phyloP scores from a whole-genome alignment of 2,113 vertebrate genomes.

The Scopus umbretta region DNA sequence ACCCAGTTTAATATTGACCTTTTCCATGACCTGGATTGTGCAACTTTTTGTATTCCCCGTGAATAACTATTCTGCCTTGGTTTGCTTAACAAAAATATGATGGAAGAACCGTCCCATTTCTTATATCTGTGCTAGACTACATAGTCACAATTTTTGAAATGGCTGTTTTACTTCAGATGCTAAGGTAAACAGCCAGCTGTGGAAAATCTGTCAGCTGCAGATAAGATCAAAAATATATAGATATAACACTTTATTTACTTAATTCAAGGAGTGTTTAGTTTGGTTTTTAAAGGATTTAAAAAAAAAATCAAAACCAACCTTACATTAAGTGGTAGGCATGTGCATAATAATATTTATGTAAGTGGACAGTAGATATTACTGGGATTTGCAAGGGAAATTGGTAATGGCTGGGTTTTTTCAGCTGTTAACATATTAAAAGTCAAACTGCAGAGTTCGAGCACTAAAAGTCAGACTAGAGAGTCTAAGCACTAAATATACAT shows the following conservation, averaged over 20 bases:
- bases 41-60: background rate
- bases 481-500: background rate
- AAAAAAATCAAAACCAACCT: rapidly evolving
- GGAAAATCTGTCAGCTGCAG: background rate
- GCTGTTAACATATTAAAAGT: background rate
- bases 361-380: background rate
- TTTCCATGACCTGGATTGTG: background rate
- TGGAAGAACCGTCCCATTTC: background rate
- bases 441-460: background rate
- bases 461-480: background rate
- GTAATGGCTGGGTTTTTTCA: background rate
- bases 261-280: background rate
- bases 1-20: background rate
- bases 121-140: background rate
- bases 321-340: background rate
- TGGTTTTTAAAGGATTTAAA: background rate
- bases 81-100: background rate
- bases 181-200: background rate
- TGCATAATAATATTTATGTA: background rate
- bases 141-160: background rate
- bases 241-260: background rate
- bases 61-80: background rate
- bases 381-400: background rate
- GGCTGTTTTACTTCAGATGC: background rate
- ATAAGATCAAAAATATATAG: background rate